A percentile compares a stretch with the other conserved stretches of the same genome.
phyloP scores from a whole-genome alignment of 2,888 invertebrate genomes.

The Phrixothrix hirtus region DNA sequence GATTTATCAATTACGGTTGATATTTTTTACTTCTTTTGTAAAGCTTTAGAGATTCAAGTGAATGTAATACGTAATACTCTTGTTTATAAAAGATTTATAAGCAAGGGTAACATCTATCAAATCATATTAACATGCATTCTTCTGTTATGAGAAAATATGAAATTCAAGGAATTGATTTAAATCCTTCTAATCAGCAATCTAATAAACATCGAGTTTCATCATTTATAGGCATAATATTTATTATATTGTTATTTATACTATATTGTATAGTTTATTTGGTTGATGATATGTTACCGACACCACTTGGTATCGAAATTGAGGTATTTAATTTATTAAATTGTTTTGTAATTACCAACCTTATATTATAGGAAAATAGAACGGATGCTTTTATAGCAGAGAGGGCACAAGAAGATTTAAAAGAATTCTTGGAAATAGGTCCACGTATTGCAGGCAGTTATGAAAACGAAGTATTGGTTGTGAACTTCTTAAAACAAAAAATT shows the following conservation, averaged over 20 bases:
- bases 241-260: constrained; percentile 22
- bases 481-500: constrained; percentile 63
- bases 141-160: too few species aligned
- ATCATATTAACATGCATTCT: too few species aligned
- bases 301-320: constrained; percentile 27
- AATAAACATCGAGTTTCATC: constrained; percentile 20
- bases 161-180: constrained; percentile 2
- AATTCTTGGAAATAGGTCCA: constrained; percentile 69
- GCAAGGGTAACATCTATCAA: too few species aligned
- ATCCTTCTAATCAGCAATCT: constrained; percentile 7
- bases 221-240: constrained; percentile 20
- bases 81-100: too few species aligned
- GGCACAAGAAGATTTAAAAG: constrained; percentile 65
- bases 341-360: background rate
- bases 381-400: constrained; percentile 67
- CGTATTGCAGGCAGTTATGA: constrained; percentile 77
- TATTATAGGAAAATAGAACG: constrained; percentile 10
- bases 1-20: too few species aligned
- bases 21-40: too few species aligned
- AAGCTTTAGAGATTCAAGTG: too few species aligned
- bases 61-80: too few species aligned
- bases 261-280: constrained; percentile 27
- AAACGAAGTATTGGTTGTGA: constrained; percentile 74
- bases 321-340: constrained; percentile 12
- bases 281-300: constrained; percentile 20